Evolutionary conservation across 2,113 vertebrate genomes (phyloP).

Genomic region (Thryonomys swinderianus): DNA sequence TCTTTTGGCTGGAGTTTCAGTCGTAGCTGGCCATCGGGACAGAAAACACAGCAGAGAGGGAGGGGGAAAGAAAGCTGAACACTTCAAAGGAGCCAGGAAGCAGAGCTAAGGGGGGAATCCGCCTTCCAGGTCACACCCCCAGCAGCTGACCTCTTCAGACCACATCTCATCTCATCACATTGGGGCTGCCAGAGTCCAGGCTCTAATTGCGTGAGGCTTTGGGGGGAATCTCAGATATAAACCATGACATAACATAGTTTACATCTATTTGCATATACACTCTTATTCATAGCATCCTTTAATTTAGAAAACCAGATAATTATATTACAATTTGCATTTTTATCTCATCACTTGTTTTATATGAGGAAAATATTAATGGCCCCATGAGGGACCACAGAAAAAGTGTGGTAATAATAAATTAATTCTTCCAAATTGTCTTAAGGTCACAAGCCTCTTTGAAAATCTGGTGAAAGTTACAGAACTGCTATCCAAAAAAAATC

Average conservation of each 20-base stretch:
- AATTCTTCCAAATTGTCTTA: not conserved
- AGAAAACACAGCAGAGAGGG: not conserved
- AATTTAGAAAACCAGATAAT: slow-evolving; percentile 16
- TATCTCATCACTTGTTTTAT: not conserved
- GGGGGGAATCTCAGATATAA: not conserved
- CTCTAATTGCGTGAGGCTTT: not conserved
- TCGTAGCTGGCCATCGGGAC: not conserved
- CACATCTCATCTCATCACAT: not conserved
- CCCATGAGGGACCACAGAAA: not conserved
- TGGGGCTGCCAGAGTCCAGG: no score
- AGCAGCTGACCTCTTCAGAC: not conserved
- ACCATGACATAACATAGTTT: not conserved
- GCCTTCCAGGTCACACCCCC: not conserved
- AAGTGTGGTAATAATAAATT: not conserved
- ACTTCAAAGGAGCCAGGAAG: not conserved
- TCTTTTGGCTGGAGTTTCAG: not conserved
- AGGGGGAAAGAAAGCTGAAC: not conserved
- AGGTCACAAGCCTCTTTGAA: not conserved
- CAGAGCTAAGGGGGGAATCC: not conserved
- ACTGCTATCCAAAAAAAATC: not conserved
- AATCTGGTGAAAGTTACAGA: not conserved
- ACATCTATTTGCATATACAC: not conserved
- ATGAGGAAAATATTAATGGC: not conserved
- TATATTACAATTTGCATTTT: not conserved
- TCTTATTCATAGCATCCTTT: not conserved